Conservation (phyloP, 2,888 invertebrate genomes). For the Physocephala rufipes region DNA sequence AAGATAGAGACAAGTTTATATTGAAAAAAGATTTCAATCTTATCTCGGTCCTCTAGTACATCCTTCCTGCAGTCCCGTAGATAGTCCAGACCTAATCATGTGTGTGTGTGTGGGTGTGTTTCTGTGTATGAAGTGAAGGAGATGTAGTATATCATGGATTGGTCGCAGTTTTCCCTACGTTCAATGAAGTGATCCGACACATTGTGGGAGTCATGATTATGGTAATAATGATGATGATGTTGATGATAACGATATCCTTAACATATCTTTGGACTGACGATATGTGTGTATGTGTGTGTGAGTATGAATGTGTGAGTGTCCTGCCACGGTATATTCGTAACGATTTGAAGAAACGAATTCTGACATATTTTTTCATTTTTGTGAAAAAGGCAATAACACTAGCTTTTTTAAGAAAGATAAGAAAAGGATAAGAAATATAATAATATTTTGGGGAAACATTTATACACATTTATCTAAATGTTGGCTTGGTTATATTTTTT, state of each 20-base stretch:
- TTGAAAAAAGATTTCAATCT: conserved; percentile 26
- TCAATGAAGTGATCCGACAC: too few species aligned
- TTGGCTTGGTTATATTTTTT: not conserved
- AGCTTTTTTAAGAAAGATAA: too few species aligned
- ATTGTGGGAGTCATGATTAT: too few species aligned
- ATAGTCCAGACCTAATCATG: too few species aligned
- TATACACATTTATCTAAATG: not conserved
- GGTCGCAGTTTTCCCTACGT: too few species aligned
- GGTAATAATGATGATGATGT: too few species aligned
- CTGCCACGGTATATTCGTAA: conserved; percentile 12
- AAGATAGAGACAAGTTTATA: not conserved
- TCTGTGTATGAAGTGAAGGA: too few species aligned
- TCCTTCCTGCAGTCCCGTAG: conserved; percentile 2
- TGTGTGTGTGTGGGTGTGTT: too few species aligned
- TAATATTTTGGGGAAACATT: not conserved
- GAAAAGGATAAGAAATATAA: not conserved
- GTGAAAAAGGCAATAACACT: not conserved
- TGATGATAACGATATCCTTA: not conserved
- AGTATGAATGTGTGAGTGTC: not conserved
- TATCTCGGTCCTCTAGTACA: not conserved
- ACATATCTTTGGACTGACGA: not conserved
- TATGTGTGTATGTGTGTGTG: not conserved
- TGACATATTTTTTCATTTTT: not conserved
- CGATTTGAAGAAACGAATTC: conserved; percentile 12
- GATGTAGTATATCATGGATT: too few species aligned